Conservation (phyloP, 2,113 vertebrate genomes). For the Petromus typicus region DNA sequence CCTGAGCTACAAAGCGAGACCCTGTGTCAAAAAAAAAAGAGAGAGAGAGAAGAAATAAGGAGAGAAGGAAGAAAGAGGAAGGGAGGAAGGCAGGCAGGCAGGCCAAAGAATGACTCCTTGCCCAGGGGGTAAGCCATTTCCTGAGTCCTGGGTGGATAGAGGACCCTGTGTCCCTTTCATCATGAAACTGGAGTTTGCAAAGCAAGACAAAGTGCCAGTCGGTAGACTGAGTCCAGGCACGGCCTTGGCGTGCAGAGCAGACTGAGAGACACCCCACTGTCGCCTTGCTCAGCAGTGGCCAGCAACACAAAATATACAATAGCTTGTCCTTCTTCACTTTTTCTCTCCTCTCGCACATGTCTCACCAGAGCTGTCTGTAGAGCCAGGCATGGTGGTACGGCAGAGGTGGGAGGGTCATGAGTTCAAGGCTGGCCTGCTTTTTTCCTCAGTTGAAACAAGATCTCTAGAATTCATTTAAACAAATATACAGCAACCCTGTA, state of each 20-base stretch:
- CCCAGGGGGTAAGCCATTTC: too few species aligned
- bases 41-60: not conserved
- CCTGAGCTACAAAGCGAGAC: too few species aligned
- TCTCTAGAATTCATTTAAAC: not conserved
- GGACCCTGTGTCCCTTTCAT: not conserved
- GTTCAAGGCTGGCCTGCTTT: not conserved
- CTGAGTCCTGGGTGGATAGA: not conserved
- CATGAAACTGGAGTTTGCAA: not conserved
- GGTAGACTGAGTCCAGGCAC: not conserved
- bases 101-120: not conserved
- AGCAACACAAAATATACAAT: conserved; percentile 11
- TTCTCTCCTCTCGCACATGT: conserved; percentile 54
- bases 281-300: conserved; percentile 13
- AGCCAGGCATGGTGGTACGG: not conserved
- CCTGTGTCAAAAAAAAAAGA: too few species aligned
- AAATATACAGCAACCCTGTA: not conserved
- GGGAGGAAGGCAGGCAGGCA: too few species aligned
- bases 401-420: not conserved
- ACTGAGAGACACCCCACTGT: not conserved
- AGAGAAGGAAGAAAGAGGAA: too few species aligned
- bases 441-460: conserved; percentile 49
- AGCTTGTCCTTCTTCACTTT: conserved; percentile 42
- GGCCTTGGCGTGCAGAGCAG: not conserved
- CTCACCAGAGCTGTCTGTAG: not conserved
- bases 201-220: not conserved